A percentile compares a stretch with the other conserved stretches of the same genome.
These are phyloP conservation scores for Myotis lucifugus DNA, from an alignment of 2,113 vertebrate genomes.

Conservation along the genomic window DNA sequence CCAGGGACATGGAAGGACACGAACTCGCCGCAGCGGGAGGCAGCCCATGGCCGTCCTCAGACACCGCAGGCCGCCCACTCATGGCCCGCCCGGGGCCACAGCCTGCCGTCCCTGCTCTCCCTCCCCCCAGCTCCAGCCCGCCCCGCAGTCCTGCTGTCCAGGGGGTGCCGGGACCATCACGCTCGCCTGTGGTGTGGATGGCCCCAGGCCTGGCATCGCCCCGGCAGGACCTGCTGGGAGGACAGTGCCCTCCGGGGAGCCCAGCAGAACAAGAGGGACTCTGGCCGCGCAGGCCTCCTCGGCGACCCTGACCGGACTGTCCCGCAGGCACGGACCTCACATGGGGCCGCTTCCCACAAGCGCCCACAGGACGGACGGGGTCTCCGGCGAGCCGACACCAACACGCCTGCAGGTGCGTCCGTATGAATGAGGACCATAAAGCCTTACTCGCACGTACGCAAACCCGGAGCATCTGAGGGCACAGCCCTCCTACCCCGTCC, in stretches of 20 bases:
- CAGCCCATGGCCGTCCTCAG: no score
- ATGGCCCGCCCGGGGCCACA: background rate
- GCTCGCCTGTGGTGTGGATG: accelerated
- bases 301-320: background rate
- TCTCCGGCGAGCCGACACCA: background rate
- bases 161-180: no score
- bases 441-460: background rate
- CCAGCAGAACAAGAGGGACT: background rate
- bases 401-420: background rate
- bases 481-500: no score
- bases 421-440: background rate
- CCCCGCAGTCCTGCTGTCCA: no score
- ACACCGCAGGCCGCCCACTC: no score
- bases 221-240: background rate
- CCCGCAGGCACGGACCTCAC: accelerated
- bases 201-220: background rate
- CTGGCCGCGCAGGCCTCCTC: background rate
- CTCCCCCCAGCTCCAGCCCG: background rate
- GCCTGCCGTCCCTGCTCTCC: background rate
- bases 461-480: background rate
- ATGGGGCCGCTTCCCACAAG: background rate
- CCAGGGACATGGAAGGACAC: no score
- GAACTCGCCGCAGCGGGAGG: no score
- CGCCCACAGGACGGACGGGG: background rate
- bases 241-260: accelerated